Evolutionary conservation across 2,797 vertebrate species (phyloP), one percentile per base, ranked within the genome.

Genomic region (Syngnathus rostellatus): DNA sequence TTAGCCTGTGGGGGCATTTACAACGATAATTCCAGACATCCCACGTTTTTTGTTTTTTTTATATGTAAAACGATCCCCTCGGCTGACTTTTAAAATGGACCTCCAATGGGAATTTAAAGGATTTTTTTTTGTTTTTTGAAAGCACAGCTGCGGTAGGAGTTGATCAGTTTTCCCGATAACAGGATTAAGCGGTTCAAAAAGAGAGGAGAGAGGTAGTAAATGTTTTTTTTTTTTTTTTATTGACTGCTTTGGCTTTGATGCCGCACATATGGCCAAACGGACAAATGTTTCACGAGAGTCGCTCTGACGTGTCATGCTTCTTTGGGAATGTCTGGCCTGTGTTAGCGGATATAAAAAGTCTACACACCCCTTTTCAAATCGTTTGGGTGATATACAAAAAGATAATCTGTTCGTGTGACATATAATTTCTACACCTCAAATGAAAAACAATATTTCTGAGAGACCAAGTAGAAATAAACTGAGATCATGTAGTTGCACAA

Each of bases 171-270:
- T 37, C 55, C 55, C 55, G 55, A 57, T 57, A 57, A 57, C 5
- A 7, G 55, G 31, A 57, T 57, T 57, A 38, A 41, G 58, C 39
- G 40, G 11, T 61, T 62, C 41, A 62, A 45, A 62, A 62, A 45
- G 38, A 40, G 8, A 40, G 58, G 55, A 61, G 39, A 21, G 38
- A 41, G 45, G 60, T 21, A 68, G 75, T 76, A 70, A 77, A 83
- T 73, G 75, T 67, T 77, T 64, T 77, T 76, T n/a, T 19, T 19
- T 2, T 6, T 19, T 23, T 68, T 86, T 84, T 80, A 82, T 77
- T 81, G 76, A 77, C 73, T 73, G 68, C 70, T 70, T 68, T n/a
- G 31, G 63, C 76, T 77, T 81, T 82, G 80, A 83, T 80, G 81
- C 67, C 50, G 63, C 72, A 72, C 75, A 81, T 77, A 80, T 73